phyloP scores from a whole-genome alignment of 2,888 invertebrate species.

The Therioaphis trifolii region DNA sequence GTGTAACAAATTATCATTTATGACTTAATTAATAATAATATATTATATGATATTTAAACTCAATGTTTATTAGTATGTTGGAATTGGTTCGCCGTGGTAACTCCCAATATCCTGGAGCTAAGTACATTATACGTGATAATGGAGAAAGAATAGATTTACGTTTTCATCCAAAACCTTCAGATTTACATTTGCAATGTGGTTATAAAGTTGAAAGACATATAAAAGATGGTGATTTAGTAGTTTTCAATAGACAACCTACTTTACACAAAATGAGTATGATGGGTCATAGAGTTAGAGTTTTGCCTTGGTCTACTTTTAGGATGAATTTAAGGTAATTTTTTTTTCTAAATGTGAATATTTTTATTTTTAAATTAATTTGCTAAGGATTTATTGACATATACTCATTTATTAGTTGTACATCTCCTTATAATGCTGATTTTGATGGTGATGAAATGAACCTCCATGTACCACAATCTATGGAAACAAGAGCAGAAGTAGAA shows the following conservation, averaged over 20 bases:
- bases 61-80: constrained; percentile 75
- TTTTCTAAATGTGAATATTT: background rate
- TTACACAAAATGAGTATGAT: constrained; percentile 99
- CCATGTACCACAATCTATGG: constrained; percentile 98
- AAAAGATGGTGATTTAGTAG: constrained; percentile 96
- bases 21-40: background rate
- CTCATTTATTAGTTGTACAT: constrained; percentile 82
- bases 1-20: constrained; percentile 65
- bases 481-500: constrained; percentile 96
- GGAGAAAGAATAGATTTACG: constrained; percentile 98
- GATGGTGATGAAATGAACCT: constrained; percentile 99
- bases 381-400: background rate
- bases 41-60: constrained; percentile 31
- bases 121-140: constrained; percentile 98
- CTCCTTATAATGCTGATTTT: constrained; percentile 99
- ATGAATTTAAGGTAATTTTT: constrained; percentile 84
- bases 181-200: constrained; percentile 94
- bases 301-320: constrained; percentile 99
- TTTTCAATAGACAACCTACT: constrained; percentile 99
- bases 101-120: constrained; percentile 98
- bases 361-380: background rate
- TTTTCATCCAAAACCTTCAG: constrained; percentile 98
- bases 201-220: constrained; percentile 93
- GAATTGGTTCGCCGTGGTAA: constrained; percentile 96
- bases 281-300: constrained; percentile 96